Conservation (phyloP, 1,140 invertebrate species). For the Prorops nasuta region DNA sequence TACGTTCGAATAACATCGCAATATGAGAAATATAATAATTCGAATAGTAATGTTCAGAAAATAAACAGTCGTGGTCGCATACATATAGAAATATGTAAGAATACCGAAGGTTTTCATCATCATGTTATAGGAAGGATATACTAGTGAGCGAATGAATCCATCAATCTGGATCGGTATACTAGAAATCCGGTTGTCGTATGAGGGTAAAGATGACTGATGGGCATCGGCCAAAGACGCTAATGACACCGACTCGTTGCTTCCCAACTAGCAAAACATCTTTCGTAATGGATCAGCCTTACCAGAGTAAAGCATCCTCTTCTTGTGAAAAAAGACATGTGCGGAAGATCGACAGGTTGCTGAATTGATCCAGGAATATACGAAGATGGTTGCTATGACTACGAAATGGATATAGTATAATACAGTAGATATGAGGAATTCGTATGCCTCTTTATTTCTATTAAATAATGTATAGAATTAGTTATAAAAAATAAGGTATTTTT, state of each 20-base stretch:
- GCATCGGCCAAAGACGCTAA: conserved; percentile 26
- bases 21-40: conserved; percentile 26
- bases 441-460: too few relatives aligned
- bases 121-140: conserved; percentile 19
- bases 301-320: conserved; percentile 5
- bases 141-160: conserved; percentile 28
- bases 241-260: conserved; percentile 25
- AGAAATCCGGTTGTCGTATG: conserved; percentile 26
- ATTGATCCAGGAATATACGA: too few relatives aligned
- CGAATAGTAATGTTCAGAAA: conserved; percentile 29
- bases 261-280: conserved; percentile 29
- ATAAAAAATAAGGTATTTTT: too few relatives aligned
- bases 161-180: conserved; percentile 28
- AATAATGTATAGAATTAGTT: too few relatives aligned
- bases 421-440: too few relatives aligned
- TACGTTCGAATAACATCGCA: conserved; percentile 26
- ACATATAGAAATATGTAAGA: too few relatives aligned
- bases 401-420: too few relatives aligned
- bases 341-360: too few relatives aligned
- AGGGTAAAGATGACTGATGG: conserved; percentile 35
- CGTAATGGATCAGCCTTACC: conserved; percentile 28
- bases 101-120: conserved; percentile 18
- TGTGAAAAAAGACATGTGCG: conserved; percentile 7
- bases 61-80: too few relatives aligned
- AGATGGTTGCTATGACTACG: too few relatives aligned